Conservation (phyloP, 2,888 invertebrate genomes). For the Drosophila nigricruria region DNA sequence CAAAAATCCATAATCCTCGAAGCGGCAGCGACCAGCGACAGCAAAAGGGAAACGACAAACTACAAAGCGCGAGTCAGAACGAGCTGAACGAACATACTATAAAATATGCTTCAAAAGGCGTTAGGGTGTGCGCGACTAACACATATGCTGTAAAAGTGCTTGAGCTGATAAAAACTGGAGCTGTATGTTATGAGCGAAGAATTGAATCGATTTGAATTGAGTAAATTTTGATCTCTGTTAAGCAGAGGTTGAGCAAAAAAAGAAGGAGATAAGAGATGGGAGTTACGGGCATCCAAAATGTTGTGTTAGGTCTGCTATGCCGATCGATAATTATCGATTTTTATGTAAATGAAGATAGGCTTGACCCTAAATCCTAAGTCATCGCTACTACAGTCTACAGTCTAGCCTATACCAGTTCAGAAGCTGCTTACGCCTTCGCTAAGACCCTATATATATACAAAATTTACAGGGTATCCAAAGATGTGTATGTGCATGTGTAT, state of each 20-base stretch:
- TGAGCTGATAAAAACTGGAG: not conserved
- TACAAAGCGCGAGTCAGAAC: conserved; percentile 60
- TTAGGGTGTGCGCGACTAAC: not conserved
- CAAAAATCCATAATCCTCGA: conserved; percentile 77
- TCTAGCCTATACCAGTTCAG: too few species aligned
- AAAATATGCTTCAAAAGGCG: not conserved
- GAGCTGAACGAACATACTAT: conserved; percentile 25
- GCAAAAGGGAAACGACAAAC: conserved; percentile 73
- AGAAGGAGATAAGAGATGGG: too few species aligned
- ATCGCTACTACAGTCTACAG: not conserved
- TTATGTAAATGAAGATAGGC: not conserved
- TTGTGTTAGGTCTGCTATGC: too few species aligned
- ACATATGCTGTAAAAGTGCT: not conserved
- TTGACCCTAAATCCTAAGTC: not conserved
- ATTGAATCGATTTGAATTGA: too few species aligned
- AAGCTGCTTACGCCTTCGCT: not conserved
- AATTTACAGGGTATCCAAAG: conserved; percentile 3
- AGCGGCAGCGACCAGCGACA: conserved; percentile 39
- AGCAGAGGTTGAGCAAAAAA: too few species aligned
- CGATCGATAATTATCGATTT: not conserved
- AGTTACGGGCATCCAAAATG: too few species aligned
- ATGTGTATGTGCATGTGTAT: conserved; percentile 18
- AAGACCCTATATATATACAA: not conserved
- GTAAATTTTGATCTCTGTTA: too few species aligned
- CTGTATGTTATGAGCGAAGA: not conserved